phyloP scores from a whole-genome alignment of 2,888 invertebrate species.

The Drosophila quinaria region DNA sequence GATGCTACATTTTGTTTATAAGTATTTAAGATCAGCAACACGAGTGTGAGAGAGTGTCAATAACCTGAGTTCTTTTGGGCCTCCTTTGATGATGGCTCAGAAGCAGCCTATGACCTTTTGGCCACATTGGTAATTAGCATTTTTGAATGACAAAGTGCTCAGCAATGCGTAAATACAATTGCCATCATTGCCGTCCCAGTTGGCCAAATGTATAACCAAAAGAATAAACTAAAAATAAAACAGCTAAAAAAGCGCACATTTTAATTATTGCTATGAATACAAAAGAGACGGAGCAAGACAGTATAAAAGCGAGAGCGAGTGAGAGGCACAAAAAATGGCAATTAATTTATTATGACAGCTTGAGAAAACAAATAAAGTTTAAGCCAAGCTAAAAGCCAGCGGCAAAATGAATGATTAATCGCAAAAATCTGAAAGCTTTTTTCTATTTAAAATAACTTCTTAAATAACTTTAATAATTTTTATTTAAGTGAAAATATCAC shows the following conservation, averaged over 20 bases:
- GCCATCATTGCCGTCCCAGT: slow-evolving; percentile 62
- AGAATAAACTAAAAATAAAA: slow-evolving; percentile 31
- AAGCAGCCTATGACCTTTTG: slow-evolving; percentile 67
- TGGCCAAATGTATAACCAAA: slow-evolving; percentile 54
- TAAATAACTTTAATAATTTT: slow-evolving; percentile 5
- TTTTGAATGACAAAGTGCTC: slow-evolving; percentile 76
- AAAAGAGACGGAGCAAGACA: background rate
- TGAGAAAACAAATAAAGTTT: slow-evolving; percentile 31
- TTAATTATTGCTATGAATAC: slow-evolving; percentile 46
- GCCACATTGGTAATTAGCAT: slow-evolving; percentile 62
- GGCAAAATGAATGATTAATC: slow-evolving; percentile 53
- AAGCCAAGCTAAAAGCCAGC: slow-evolving; percentile 4
- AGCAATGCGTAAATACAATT: slow-evolving; percentile 81
- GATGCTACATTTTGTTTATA: slow-evolving; percentile 19
- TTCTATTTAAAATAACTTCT: slow-evolving; percentile 1
- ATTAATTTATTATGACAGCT: slow-evolving; percentile 64
- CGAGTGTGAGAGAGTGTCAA: slow-evolving; percentile 49
- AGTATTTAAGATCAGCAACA: slow-evolving; percentile 13
- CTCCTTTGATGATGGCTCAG: slow-evolving; percentile 43
- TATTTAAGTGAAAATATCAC: slow-evolving; percentile 42
- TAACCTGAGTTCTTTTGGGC: slow-evolving; percentile 52
- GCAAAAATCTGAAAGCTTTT: slow-evolving; percentile 9
- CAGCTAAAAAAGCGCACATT: slow-evolving; percentile 39
- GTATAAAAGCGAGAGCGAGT: slow-evolving; percentile 2
- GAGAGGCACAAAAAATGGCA: slow-evolving; percentile 28